Base-by-base conservation (phyloP, 2,888 invertebrate species). In the Hypolimnas misippus region DNA sequence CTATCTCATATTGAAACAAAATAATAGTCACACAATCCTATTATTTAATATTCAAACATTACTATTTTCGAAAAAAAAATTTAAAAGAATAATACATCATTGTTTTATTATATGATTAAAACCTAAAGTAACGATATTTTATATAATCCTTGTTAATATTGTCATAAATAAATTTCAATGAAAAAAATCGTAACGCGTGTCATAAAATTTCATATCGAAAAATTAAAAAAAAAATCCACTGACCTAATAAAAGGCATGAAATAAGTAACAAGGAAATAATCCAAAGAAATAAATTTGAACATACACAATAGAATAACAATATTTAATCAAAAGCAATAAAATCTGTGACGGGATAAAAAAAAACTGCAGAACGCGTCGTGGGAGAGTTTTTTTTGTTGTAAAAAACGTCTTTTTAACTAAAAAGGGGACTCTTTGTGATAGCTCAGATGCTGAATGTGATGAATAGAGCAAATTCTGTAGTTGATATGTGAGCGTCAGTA, bases 331-430 rank as follows among this genome's bases (percentile, higher is more conserved):
- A 74, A 69, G 73, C 73, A 74, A 78, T 79, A 80, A 79, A 84
- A 73, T 66, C 72, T 66, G 69, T 71, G 68, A 67, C 73, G 33
- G 60, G 33, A 72, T 35, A 14, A 54, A 85, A 85, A 33, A 85
- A 86, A 87, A 82, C 73, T 77, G 80, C 81, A 82, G 72, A 75
- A 70, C 78, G 70, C 76, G 76, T 81, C 88, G 87, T 87, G 87
- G 82, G 87, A 88, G 82, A 77, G 12, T 60, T 72, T 83, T 83
- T 44, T 83, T 83, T 83, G 76, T 63, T 56, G 65, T 72, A 71
- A 76, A 82, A 76, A 78, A 70, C 57, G 69, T 70, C 69, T 77
- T 81, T 83, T 82, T 78, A 73, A 76, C 72, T 69, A 74, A 77
- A 79, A 77, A 73, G 78, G 81, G 79, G 76, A 71, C 73, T 69